A percentile compares a stretch with the other conserved stretches of the same genome.
Conservation (phyloP, 2,113 vertebrate species). For the Corythoichthys intestinalis region DNA sequence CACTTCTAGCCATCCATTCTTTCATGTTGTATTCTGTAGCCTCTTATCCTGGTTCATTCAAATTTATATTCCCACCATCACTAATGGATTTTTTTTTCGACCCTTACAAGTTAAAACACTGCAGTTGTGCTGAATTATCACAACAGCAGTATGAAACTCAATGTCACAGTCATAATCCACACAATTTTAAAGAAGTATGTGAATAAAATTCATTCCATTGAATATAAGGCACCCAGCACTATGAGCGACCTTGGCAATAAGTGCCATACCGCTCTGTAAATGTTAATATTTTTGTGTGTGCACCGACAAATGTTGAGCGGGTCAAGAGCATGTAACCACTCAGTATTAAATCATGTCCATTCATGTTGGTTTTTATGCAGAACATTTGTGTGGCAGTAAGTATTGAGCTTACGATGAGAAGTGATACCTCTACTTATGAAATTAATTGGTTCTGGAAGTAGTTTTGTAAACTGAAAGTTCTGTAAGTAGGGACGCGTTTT, state of each 20-base stretch:
- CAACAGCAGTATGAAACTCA: background rate
- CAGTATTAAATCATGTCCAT: slow-evolving; percentile 22
- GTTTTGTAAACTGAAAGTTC: no score
- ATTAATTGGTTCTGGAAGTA: no score
- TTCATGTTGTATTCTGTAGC: no score
- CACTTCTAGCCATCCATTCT: no score
- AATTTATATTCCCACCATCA: no score
- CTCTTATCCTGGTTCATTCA: no score
- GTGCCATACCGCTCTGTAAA: background rate
- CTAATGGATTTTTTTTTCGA: no score
- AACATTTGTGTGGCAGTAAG: slow-evolving; percentile 21
- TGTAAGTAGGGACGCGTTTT: no score
- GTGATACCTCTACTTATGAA: no score
- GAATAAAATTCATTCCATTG: background rate
- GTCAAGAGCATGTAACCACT: slow-evolving; percentile 4
- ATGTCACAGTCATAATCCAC: background rate
- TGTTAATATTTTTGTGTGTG: background rate
- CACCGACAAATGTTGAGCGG: background rate
- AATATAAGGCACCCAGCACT: background rate
- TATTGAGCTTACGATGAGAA: background rate
- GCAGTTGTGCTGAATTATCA: no score
- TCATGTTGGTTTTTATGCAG: slow-evolving; percentile 13
- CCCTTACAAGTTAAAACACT: no score
- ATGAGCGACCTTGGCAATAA: no score
- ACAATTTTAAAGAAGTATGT: background rate